Evolutionary conservation across 2,888 invertebrate genomes (phyloP).

Genomic region (Lithosia quadra): DNA sequence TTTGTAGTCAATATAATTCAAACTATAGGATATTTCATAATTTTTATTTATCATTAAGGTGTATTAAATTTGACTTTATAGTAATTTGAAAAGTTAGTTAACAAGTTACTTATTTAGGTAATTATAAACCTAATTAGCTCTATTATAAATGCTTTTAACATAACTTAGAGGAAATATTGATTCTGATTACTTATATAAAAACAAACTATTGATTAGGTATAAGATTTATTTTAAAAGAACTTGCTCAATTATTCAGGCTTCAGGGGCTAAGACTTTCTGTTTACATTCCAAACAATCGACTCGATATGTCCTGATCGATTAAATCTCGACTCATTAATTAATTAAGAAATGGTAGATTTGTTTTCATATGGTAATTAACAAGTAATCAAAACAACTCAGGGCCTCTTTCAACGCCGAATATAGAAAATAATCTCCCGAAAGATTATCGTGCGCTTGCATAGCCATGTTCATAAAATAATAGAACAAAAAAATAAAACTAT

Average conservation of each 20-base stretch:
- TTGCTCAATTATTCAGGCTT: background rate
- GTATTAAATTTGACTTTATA: background rate
- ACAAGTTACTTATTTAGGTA: background rate
- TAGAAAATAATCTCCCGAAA: conserved; percentile 16
- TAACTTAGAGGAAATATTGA: background rate
- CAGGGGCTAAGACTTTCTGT: background rate
- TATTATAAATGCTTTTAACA: background rate
- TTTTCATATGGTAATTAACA: conserved; percentile 8
- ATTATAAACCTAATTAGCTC: background rate
- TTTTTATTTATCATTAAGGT: too few relatives aligned
- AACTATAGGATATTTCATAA: background rate
- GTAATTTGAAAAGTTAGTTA: background rate
- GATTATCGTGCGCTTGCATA: conserved; percentile 20
- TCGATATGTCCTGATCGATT: conserved; percentile 7
- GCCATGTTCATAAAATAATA: conserved; percentile 32
- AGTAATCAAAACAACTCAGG: conserved; percentile 16
- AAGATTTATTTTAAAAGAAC: background rate
- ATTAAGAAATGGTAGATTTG: conserved; percentile 29
- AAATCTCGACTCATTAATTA: conserved; percentile 19
- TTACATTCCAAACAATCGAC: conserved; percentile 7
- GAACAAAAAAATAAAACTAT: conserved; percentile 54
- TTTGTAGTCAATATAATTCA: background rate
- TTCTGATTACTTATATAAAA: background rate
- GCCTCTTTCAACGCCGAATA: conserved; percentile 9
- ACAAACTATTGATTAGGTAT: background rate